Conservation (phyloP, 2,888 invertebrate genomes). For the Trileptium ribeirensis region DNA sequence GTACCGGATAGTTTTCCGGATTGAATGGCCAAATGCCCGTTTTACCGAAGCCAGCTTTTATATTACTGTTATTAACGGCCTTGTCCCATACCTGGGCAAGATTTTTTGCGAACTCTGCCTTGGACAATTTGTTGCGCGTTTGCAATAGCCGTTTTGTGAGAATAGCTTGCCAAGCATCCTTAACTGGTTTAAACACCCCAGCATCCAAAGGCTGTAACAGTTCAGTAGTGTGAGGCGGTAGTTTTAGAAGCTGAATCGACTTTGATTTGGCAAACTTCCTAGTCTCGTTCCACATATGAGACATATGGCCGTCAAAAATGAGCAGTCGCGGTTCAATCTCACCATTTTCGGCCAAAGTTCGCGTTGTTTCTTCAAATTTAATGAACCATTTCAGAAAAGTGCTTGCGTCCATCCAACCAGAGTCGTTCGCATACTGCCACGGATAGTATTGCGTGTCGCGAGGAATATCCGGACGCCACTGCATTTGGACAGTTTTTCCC, state of each 20-base stretch:
- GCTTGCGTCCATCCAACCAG: background rate
- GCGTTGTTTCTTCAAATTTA: no score
- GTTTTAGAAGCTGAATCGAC: background rate
- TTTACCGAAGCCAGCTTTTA: background rate
- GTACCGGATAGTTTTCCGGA: background rate
- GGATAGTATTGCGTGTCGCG: no score
- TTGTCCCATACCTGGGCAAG: background rate
- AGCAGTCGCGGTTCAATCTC: background rate
- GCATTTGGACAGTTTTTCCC: no score
- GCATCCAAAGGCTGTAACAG: background rate
- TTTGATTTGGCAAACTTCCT: background rate
- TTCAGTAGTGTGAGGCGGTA: background rate
- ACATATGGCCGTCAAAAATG: background rate
- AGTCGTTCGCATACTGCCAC: no score
- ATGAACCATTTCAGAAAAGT: background rate
- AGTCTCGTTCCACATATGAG: background rate
- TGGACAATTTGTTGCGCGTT: background rate
- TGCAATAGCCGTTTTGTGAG: background rate
- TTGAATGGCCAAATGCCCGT: background rate
- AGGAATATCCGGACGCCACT: no score
- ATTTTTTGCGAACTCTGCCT: background rate
- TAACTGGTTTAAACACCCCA: background rate
- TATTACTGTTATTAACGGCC: background rate
- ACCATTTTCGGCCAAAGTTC: no score
- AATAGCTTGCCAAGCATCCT: background rate